Evolutionary conservation across 2,113 vertebrate genomes (phyloP).

Genomic region (Phaetusa simplex): DNA sequence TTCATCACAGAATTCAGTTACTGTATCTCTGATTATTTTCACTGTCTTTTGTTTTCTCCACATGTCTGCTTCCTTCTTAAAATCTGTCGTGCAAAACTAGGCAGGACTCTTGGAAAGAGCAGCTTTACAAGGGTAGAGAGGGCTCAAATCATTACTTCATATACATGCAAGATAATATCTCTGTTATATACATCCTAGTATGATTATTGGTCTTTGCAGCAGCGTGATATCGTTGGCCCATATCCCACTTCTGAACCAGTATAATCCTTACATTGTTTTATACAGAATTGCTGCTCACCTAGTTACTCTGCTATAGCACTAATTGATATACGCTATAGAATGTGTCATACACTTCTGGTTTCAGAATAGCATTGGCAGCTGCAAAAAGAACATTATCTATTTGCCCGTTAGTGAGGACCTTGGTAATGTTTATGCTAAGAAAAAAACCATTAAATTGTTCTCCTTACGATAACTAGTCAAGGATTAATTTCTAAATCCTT

Average conservation of each 20-base stretch:
- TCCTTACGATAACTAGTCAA: neutral
- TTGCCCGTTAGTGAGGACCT: neutral
- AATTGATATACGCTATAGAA: accelerated
- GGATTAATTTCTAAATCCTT: neutral
- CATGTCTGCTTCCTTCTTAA: neutral
- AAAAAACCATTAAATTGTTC: neutral
- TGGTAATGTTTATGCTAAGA: neutral
- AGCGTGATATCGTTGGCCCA: neutral
- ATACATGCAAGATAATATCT: neutral
- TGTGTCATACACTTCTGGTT: neutral
- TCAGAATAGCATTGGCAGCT: neutral
- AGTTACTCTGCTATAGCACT: neutral
- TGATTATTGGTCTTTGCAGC: neutral
- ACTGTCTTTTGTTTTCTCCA: neutral
- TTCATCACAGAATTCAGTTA: neutral
- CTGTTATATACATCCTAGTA: neutral
- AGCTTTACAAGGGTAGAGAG: neutral
- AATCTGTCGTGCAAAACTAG: neutral
- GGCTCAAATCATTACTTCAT: neutral
- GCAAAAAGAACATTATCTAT: neutral
- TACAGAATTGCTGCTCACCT: neutral
- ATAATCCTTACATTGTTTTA: neutral
- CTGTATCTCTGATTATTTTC: neutral
- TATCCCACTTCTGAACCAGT: neutral
- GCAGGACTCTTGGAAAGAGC: neutral